Base-by-base conservation (phyloP, 1,140 invertebrate species). In the Diploscapter pachys region DNA sequence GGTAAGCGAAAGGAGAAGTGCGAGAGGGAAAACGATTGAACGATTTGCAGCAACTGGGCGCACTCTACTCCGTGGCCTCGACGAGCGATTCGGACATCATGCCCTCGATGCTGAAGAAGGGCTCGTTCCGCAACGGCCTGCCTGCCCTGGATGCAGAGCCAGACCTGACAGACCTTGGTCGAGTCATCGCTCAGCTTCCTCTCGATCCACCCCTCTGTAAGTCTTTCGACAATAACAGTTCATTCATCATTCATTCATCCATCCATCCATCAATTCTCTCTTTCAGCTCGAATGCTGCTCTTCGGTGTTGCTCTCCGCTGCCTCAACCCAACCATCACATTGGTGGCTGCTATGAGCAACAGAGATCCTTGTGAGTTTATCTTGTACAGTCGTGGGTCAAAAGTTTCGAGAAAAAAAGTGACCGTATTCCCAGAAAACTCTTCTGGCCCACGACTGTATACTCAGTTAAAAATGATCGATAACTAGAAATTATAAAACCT, bases 241-340 rank as follows among this genome's bases (percentile, higher is more conserved):
- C 9, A 59, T 11, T 59, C 9, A 59, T 11, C 57, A 59, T 11
- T 59, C 31, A 31, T 31, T 1, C 31, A 31, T 31, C 31, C 31
- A 31, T 31, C 31, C 31, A 31, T 31, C 31, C 31, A 31, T 31
- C 31, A 31, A 31, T 31, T 31, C 31, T 31, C 31, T 31, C 31
- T 59, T 59, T 59, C 57, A 93, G 93, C 3, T 95, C 96, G 88
- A 92, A 51, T 95, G 90, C 86, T 99, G 50, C 87, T 98, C 3
- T 95, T 93, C 85, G 91, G 92, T 3, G 91, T 94, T 48, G 90
- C 96, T 4, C 89, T 98, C 52, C 94, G 94, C 85, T 98, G 96
- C 85, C 86, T 98, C 2, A 94, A 97, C 88, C 96, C 96, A 4
- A 89, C 98, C 50, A 86, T 98, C 49, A 97, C 94, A 0, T 92